phyloP scores from a whole-genome alignment of 1,140 invertebrate genomes.

The Lasioglossum albipes region DNA sequence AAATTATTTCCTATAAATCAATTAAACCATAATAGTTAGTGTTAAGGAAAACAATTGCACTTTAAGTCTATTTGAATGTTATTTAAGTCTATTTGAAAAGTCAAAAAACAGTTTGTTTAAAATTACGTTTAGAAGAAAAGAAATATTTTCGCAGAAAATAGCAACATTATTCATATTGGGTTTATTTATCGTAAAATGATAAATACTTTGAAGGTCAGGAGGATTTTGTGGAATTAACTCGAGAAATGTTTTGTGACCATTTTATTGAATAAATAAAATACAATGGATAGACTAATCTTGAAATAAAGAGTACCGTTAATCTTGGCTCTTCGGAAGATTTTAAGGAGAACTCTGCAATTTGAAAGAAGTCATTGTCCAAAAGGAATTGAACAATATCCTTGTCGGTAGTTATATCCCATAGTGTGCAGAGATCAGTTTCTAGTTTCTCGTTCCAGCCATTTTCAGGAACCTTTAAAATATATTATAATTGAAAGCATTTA shows the following conservation, averaged over 20 bases:
- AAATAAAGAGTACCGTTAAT: slow-evolving; percentile 77
- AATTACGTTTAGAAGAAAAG: too few species aligned
- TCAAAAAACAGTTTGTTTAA: too few species aligned
- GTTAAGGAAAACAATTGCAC: too few species aligned
- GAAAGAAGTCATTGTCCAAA: slow-evolving; percentile 83
- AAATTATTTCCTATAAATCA: slow-evolving; percentile 83
- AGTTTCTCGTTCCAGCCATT: slow-evolving; percentile 80
- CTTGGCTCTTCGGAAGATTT: slow-evolving; percentile 79
- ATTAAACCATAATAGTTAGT: slow-evolving; percentile 14
- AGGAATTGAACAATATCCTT: slow-evolving; percentile 86
- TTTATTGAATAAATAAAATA: slow-evolving; percentile 19
- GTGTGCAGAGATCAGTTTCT: slow-evolving; percentile 85
- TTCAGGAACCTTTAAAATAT: slow-evolving; percentile 69
- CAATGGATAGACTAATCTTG: slow-evolving; percentile 8
- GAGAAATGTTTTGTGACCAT: background rate
- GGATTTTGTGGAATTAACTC: background rate
- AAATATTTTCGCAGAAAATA: too few species aligned
- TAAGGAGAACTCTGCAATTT: slow-evolving; percentile 79
- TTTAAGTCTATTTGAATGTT: too few species aligned
- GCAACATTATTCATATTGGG: background rate
- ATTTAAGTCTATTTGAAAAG: too few species aligned
- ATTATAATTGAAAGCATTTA: too few species aligned
- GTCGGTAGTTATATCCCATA: slow-evolving; percentile 90
- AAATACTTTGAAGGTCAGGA: background rate
- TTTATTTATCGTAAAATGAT: background rate